A percentile compares a stretch with the other conserved stretches of the same genome.
phyloP scores from a whole-genome alignment of 2,797 vertebrate species.

The Alosa sapidissima region DNA sequence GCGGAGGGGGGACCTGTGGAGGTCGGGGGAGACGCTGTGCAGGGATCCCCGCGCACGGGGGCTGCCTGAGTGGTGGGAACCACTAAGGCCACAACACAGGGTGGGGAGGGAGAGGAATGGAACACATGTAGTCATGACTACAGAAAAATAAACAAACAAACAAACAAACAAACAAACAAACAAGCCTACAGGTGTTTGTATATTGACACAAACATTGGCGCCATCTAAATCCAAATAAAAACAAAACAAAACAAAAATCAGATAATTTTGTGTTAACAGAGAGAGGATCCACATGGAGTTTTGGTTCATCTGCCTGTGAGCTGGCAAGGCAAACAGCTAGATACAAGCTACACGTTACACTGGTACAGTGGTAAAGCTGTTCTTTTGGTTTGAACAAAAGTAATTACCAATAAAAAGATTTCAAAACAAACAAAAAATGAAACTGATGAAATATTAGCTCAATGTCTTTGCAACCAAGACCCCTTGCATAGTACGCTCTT shows the following conservation, averaged over 20 bases:
- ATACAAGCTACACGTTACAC: too few species aligned
- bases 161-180: neutral
- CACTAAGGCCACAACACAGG: slow-evolving; percentile 67
- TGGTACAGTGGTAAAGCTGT: neutral
- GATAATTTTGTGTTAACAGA: neutral
- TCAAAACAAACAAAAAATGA: neutral
- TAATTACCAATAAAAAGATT: neutral
- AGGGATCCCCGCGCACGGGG: slow-evolving; percentile 84
- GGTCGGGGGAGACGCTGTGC: slow-evolving; percentile 84
- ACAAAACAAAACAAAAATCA: neutral
- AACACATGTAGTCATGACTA: neutral
- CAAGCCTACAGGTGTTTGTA: neutral
- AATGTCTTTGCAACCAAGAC: neutral
- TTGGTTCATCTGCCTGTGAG: neutral
- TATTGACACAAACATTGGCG: neutral
- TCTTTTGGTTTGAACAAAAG: neutral
- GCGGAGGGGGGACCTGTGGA: slow-evolving; percentile 86
- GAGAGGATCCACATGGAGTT: neutral
- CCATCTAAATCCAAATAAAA: neutral
- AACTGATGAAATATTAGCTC: neutral
- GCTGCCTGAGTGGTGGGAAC: slow-evolving; percentile 90
- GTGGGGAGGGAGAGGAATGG: neutral
- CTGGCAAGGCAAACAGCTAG: too few species aligned
- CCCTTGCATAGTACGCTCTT: neutral
- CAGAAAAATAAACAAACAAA: neutral